These are phyloP conservation scores for Rhagonycha fulva DNA, from an alignment of 2,888 invertebrate genomes.

Conservation along the genomic window DNA sequence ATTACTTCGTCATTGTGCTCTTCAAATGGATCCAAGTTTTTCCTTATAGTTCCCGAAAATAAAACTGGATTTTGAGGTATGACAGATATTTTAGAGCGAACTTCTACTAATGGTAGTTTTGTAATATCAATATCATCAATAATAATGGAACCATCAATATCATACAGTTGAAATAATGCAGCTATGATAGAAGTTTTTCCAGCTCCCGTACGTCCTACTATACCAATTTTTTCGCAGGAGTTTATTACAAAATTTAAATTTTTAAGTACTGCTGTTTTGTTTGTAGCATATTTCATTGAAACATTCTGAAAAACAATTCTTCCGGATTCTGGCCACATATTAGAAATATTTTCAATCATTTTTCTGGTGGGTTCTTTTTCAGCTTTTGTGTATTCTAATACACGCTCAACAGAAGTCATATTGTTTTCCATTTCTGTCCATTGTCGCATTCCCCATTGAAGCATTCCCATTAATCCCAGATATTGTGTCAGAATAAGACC, in stretches of 20 bases:
- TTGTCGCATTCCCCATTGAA: constrained; percentile 74
- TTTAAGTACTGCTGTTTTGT: constrained; percentile 75
- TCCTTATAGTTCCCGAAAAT: constrained; percentile 85
- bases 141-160: constrained; percentile 74
- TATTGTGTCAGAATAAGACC: constrained; percentile 84
- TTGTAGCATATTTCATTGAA: constrained; percentile 71
- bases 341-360: constrained; percentile 60
- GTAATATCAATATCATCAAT: constrained; percentile 81
- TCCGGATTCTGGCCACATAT: constrained; percentile 75
- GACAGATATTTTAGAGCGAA: constrained; percentile 78
- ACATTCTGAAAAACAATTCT: constrained; percentile 70
- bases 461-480: constrained; percentile 67
- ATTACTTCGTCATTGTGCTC: constrained; percentile 76
- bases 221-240: constrained; percentile 74
- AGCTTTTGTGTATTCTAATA: constrained; percentile 57
- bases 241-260: constrained; percentile 69
- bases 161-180: constrained; percentile 81
- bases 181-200: constrained; percentile 82
- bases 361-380: constrained; percentile 45
- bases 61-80: constrained; percentile 87
- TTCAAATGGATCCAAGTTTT: constrained; percentile 89
- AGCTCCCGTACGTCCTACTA: constrained; percentile 84
- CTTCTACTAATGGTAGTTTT: constrained; percentile 72
- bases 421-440: constrained; percentile 81
- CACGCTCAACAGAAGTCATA: constrained; percentile 89